Percentiles rank a stretch among this genome's conserved stretches.
phyloP scores from a whole-genome alignment of 2,888 invertebrate genomes.

The Lithophane semibrunnea region DNA sequence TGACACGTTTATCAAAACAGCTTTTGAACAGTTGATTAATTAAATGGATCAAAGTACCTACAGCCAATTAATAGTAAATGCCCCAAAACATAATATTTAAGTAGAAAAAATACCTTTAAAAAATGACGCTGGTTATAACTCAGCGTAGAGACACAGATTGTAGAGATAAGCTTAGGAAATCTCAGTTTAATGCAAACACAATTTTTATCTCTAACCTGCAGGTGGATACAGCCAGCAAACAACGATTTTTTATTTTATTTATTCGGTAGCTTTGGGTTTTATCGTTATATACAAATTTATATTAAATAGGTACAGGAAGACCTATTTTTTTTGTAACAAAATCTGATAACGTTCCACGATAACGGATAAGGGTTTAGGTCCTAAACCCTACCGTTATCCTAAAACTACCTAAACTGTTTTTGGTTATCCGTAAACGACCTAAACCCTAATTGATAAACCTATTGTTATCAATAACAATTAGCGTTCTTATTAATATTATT shows the following conservation, averaged over 20 bases:
- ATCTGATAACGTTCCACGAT: conserved; percentile 3
- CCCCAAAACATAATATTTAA: conserved; percentile 10
- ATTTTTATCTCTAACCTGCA: conserved; percentile 51
- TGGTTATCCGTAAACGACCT: no score
- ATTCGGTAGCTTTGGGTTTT: conserved; percentile 35
- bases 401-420: no score
- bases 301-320: neutral
- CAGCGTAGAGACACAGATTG: conserved; percentile 2
- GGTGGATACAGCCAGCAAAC: conserved; percentile 50
- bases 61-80: neutral
- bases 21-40: neutral
- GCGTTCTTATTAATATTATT: neutral
- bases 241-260: conserved; percentile 33
- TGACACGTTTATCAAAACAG: neutral
- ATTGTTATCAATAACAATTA: neutral
- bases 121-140: conserved; percentile 21
- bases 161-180: conserved; percentile 60
- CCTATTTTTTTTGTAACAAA: conserved; percentile 14
- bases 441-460: no score
- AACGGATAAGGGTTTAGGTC: neutral
- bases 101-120: no score
- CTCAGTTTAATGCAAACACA: conserved; percentile 53
- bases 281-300: conserved; percentile 14
- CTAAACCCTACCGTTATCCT: no score
- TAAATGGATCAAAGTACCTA: neutral